phyloP scores from a whole-genome alignment of 1,140 invertebrate genomes.

The Aricia agestis region DNA sequence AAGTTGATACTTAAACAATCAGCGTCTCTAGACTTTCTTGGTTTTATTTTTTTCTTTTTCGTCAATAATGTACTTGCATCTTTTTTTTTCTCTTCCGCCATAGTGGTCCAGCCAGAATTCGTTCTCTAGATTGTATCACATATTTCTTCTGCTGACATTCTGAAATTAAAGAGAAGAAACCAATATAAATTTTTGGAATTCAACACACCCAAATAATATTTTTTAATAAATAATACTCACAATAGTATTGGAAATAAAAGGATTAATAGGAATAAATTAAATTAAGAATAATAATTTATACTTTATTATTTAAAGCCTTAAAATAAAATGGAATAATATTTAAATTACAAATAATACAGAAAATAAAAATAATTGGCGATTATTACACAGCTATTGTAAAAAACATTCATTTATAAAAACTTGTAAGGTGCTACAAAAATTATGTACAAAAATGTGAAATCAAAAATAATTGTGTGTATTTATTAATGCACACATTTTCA shows the following conservation, averaged over 20 bases:
- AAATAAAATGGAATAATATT: slow-evolving; percentile 65
- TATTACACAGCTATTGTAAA: slow-evolving; percentile 22
- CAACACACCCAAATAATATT: neutral
- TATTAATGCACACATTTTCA: slow-evolving; percentile 17
- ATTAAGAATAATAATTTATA: slow-evolving; percentile 25
- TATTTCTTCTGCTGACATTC: slow-evolving; percentile 1
- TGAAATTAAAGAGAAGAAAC: slow-evolving; percentile 12
- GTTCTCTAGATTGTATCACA: neutral
- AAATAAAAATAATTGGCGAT: slow-evolving; percentile 62
- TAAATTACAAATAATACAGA: slow-evolving; percentile 56
- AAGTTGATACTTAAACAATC: slow-evolving; percentile 87
- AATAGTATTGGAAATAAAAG: neutral
- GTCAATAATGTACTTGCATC: slow-evolving; percentile 54
- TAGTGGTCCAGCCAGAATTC: slow-evolving; percentile 31
- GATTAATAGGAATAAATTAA: slow-evolving; percentile 19
- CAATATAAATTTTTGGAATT: neutral
- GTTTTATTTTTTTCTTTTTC: slow-evolving; percentile 66
- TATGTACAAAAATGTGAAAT: slow-evolving; percentile 59
- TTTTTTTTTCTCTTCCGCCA: slow-evolving; percentile 68
- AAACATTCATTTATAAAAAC: slow-evolving; percentile 14
- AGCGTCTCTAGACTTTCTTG: slow-evolving; percentile 79
- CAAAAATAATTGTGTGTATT: slow-evolving; percentile 44
- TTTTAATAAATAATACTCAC: slow-evolving; percentile 15
- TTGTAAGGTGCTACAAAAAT: slow-evolving; percentile 33
- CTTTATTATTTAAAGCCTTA: slow-evolving; percentile 49